Percentiles rank a stretch among this genome's conserved stretches.
Conservation (phyloP, 2,113 vertebrate genomes). For the Gymnogyps californianus region DNA sequence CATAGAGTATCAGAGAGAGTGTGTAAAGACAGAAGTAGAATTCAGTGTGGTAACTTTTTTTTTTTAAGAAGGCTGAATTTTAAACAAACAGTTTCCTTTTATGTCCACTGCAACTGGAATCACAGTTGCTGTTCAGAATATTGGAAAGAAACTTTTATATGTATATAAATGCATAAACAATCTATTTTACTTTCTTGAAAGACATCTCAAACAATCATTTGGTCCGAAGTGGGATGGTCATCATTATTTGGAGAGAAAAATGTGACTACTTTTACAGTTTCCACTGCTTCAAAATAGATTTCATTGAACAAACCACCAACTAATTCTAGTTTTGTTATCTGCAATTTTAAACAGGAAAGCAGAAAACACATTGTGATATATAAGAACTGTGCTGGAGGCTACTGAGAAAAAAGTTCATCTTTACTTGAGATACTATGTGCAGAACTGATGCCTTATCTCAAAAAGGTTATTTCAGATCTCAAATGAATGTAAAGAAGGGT, state of each 20-base stretch:
- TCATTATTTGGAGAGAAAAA: not conserved
- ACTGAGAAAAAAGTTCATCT: not conserved
- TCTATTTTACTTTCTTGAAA: not conserved
- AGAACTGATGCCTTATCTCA: not conserved
- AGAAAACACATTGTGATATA: not conserved
- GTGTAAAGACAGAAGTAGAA: not conserved
- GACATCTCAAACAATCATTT: not conserved
- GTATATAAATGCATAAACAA: not conserved
- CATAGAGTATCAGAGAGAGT: not conserved
- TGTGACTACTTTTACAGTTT: not conserved
- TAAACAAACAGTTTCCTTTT: not conserved
- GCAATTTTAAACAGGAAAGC: not conserved
- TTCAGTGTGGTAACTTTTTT: not conserved
- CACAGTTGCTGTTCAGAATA: not conserved
- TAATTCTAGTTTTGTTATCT: not conserved
- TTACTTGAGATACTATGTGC: not conserved
- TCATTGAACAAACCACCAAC: rapidly evolving
- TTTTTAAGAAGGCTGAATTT: not conserved
- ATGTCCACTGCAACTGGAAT: not conserved
- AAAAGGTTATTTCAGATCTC: not conserved
- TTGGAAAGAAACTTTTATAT: not conserved
- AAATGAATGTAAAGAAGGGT: not conserved
- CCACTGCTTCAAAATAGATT: not conserved
- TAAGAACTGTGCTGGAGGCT: not conserved
- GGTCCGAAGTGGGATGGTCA: not conserved